Evolutionary conservation across 1,140 invertebrate species (phyloP).

Genomic region (Listronotus oregonensis): DNA sequence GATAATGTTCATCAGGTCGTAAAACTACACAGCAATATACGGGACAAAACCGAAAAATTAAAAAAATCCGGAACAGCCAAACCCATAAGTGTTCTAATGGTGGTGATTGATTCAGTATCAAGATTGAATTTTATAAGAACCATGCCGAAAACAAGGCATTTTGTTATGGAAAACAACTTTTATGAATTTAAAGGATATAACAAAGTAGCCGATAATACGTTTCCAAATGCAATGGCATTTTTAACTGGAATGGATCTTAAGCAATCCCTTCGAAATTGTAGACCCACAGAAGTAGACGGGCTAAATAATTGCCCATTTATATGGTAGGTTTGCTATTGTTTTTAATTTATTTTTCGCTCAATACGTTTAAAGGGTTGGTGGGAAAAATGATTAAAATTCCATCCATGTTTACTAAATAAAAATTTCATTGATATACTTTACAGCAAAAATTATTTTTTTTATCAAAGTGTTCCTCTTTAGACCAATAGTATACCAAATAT

Average conservation of each 20-base stretch:
- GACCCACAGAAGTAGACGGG: constrained; percentile 56
- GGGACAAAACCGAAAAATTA: constrained; percentile 35
- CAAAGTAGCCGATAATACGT: constrained; percentile 79
- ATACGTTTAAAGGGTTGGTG: too few relatives aligned
- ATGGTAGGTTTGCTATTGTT: constrained; percentile 61
- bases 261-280: constrained; percentile 60
- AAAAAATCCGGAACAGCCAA: constrained; percentile 33
- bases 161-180: constrained; percentile 62
- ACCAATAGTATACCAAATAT: too few relatives aligned
- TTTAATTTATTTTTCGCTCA: too few relatives aligned
- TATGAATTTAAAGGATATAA: constrained; percentile 66
- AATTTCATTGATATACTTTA: too few relatives aligned
- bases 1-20: constrained; percentile 60
- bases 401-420: too few relatives aligned
- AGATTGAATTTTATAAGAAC: constrained; percentile 76
- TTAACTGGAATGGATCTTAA: constrained; percentile 67
- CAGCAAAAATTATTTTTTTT: too few relatives aligned
- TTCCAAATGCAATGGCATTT: constrained; percentile 80
- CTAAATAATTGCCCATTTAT: constrained; percentile 67
- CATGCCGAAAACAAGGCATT: constrained; percentile 73
- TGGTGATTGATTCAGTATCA: constrained; percentile 84
- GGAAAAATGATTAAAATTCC: too few relatives aligned
- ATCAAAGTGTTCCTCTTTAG: too few relatives aligned
- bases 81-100: constrained; percentile 69
- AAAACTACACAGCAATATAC: constrained; percentile 48